Conservation (phyloP, 2,888 invertebrate species). For the Drosophila buzzatii region DNA sequence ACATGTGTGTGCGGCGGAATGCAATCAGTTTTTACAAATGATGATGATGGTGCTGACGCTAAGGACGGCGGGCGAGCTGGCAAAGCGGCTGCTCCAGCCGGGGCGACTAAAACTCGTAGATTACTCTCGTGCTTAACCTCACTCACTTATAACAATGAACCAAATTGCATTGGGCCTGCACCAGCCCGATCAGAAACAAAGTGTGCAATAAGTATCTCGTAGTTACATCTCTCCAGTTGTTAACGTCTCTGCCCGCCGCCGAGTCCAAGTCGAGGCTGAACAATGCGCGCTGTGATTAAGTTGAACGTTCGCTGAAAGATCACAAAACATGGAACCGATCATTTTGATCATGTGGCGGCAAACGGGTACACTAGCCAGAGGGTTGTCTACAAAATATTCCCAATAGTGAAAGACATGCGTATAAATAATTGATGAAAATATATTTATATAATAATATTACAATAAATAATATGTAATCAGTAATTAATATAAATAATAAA, state of each 20-base stretch:
- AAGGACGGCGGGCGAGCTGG: slow-evolving; percentile 3
- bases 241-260: slow-evolving; percentile 33
- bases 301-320: slow-evolving; percentile 76
- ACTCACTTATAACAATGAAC: slow-evolving; percentile 83
- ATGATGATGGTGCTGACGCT: slow-evolving; percentile 68
- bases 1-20: slow-evolving; percentile 48
- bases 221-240: slow-evolving; percentile 73
- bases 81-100: slow-evolving; percentile 1
- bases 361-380: slow-evolving; percentile 23
- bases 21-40: slow-evolving; percentile 82
- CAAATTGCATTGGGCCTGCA: slow-evolving; percentile 74
- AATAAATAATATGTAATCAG: too few species aligned
- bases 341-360: slow-evolving; percentile 63
- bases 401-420: too few species aligned
- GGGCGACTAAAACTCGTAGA: slow-evolving; percentile 52
- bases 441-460: too few species aligned
- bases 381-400: neutral
- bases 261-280: slow-evolving; percentile 28
- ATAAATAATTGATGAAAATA: too few species aligned
- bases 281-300: slow-evolving; percentile 79
- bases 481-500: too few species aligned
- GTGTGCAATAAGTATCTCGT: slow-evolving; percentile 66
- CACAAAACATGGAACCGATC: slow-evolving; percentile 78
- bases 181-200: slow-evolving; percentile 67
- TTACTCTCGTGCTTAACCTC: slow-evolving; percentile 77